A percentile compares a stretch with the other conserved stretches of the same genome.
Evolutionary conservation across 2,113 vertebrate species (phyloP).

Genomic region (Oreochromis tanganicae): DNA sequence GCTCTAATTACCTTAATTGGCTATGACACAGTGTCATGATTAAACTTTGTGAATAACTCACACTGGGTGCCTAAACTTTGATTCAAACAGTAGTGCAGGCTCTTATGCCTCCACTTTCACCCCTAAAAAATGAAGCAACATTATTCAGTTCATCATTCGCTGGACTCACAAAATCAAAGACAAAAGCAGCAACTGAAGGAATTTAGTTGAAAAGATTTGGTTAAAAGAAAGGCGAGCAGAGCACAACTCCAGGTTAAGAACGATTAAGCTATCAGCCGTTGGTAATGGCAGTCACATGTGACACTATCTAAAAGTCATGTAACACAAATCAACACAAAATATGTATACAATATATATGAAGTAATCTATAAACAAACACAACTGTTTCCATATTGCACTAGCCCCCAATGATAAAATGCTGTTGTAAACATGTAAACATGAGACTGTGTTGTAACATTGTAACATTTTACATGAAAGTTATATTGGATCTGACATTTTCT

Average conservation of each 20-base stretch:
- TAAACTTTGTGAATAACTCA: not conserved
- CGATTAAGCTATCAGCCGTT: not conserved
- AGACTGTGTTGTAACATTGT: not conserved
- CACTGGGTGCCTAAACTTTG: not conserved
- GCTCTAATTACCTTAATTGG: not conserved
- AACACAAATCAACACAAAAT: not conserved
- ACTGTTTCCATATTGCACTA: not conserved
- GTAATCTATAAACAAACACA: not conserved
- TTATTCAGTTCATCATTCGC: not conserved
- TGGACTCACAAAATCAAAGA: not conserved
- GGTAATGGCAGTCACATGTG: not conserved
- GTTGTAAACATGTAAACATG: not conserved
- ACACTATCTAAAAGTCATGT: not conserved
- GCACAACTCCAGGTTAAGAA: not conserved
- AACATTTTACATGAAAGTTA: not conserved
- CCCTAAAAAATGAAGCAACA: not conserved
- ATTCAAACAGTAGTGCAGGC: not conserved
- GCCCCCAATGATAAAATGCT: not conserved
- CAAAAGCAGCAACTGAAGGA: not conserved
- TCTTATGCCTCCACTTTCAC: not conserved
- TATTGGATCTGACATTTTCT: not conserved
- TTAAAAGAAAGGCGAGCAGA: not conserved
- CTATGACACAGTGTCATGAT: not conserved
- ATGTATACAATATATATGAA: not conserved
- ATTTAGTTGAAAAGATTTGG: not conserved